A percentile compares a stretch with the other conserved stretches of the same genome.
Conservation (phyloP, 1,140 invertebrate species). For the Bombus haemorrhoidalis region DNA sequence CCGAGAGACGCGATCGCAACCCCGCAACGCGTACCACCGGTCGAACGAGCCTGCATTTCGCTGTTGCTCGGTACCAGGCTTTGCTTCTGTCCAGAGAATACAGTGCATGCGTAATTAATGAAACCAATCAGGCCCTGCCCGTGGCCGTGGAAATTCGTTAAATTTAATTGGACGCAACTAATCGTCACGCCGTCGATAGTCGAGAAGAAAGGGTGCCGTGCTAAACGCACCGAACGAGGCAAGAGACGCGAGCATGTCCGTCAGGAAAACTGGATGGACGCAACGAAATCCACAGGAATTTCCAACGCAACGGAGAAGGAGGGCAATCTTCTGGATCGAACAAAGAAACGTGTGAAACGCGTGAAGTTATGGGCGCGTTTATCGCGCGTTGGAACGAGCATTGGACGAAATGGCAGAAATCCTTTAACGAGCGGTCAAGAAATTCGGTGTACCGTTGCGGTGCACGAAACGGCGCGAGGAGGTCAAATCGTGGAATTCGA, state of each 20-base stretch:
- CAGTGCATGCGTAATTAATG: constrained; percentile 80
- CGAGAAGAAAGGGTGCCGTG: constrained; percentile 17
- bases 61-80: constrained; percentile 12
- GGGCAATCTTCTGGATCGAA: neutral
- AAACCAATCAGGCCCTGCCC: constrained; percentile 79
- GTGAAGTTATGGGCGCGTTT: neutral
- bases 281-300: neutral
- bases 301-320: too few species aligned
- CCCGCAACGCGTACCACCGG: constrained; percentile 10
- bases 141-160: constrained; percentile 76
- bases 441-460: constrained; percentile 24
- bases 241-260: neutral
- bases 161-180: constrained; percentile 81
- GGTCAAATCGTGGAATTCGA: constrained; percentile 43
- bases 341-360: neutral
- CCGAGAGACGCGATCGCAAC: constrained; percentile 19
- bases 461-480: neutral
- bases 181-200: constrained; percentile 61
- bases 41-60: constrained; percentile 52
- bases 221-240: neutral
- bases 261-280: neutral
- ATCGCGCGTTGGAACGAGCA: constrained; percentile 1
- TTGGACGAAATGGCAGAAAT: neutral
- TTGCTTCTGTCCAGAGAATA: constrained; percentile 28
- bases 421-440: constrained; percentile 25